Conservation (phyloP, 2,888 invertebrate species). For the Cecidostiba fungosa region DNA sequence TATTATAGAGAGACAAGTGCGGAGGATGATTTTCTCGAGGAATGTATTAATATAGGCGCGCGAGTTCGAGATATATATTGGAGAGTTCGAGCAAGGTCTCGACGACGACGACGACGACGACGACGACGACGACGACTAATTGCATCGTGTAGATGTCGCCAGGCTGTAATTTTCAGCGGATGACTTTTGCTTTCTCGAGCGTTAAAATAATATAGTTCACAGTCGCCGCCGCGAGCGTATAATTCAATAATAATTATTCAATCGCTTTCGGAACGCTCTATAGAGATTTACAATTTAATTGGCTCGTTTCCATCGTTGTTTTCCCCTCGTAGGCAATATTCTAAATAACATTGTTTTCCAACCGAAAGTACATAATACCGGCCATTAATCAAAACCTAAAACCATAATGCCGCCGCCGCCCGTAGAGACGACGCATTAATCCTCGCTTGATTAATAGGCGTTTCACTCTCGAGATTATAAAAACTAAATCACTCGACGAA, state of each 20-base stretch:
- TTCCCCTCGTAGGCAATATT: neutral
- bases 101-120: too few species aligned
- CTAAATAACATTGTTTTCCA: conserved; percentile 6
- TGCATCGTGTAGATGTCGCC: neutral
- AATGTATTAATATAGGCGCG: neutral
- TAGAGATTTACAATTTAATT: conserved; percentile 23
- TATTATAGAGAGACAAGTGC: conserved; percentile 41
- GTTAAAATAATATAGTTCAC: conserved; percentile 27
- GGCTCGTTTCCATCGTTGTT: conserved; percentile 19
- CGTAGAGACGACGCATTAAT: neutral
- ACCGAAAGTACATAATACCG: conserved; percentile 6
- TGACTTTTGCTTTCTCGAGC: conserved; percentile 21
- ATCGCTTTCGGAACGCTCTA: conserved; percentile 7
- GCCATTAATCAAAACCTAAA: neutral
- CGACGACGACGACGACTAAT: neutral
- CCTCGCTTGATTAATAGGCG: conserved; percentile 2
- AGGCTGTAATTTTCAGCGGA: neutral
- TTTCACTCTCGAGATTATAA: neutral
- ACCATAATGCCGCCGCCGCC: neutral
- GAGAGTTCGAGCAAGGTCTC: neutral
- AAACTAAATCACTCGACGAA: conserved; percentile 10
- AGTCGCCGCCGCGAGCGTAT: neutral
- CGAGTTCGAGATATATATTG: neutral
- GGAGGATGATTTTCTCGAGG: neutral
- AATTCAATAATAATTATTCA: conserved; percentile 33